phyloP scores from a whole-genome alignment of 2,888 invertebrate species.

The Caenorhabditis uteleia region DNA sequence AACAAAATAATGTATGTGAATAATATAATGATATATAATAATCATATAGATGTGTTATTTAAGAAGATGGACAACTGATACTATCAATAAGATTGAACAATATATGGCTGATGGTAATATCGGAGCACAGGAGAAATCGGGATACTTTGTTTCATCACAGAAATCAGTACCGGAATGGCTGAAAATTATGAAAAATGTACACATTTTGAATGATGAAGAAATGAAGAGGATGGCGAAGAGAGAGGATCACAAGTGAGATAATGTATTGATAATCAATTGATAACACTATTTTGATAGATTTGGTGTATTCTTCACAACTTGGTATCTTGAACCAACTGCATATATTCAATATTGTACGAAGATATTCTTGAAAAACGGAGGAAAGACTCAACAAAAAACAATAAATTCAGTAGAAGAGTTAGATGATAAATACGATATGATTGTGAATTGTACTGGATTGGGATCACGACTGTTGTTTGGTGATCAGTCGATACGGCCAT shows the following conservation, averaged over 20 bases:
- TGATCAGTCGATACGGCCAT: slow-evolving; percentile 75
- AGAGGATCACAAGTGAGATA: too few relatives aligned
- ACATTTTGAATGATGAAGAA: slow-evolving; percentile 14
- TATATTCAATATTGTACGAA: slow-evolving; percentile 36
- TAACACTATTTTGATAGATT: slow-evolving; percentile 17
- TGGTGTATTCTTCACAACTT: slow-evolving; percentile 48
- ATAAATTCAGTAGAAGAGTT: slow-evolving; percentile 26
- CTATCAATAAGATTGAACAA: slow-evolving; percentile 17
- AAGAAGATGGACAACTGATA: slow-evolving; percentile 26
- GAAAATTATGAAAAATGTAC: slow-evolving; percentile 34
- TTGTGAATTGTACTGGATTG: slow-evolving; percentile 84
- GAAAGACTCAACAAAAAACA: slow-evolving; percentile 11
- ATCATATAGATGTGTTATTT: neutral
- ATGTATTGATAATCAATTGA: neutral
- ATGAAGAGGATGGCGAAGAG: slow-evolving; percentile 11
- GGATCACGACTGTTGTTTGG: slow-evolving; percentile 76
- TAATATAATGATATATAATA: neutral
- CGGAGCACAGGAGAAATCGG: slow-evolving; percentile 20
- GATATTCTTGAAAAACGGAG: slow-evolving; percentile 42
- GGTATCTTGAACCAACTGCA: slow-evolving; percentile 44
- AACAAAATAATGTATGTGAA: slow-evolving; percentile 13
- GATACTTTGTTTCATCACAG: slow-evolving; percentile 19
- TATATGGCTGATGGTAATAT: slow-evolving; percentile 15
- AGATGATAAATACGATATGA: slow-evolving; percentile 70
- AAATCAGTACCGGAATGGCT: slow-evolving; percentile 27